Base-by-base conservation (phyloP, 92 coral and sea anemone genomes). In the Epizoanthus scotinus region DNA sequence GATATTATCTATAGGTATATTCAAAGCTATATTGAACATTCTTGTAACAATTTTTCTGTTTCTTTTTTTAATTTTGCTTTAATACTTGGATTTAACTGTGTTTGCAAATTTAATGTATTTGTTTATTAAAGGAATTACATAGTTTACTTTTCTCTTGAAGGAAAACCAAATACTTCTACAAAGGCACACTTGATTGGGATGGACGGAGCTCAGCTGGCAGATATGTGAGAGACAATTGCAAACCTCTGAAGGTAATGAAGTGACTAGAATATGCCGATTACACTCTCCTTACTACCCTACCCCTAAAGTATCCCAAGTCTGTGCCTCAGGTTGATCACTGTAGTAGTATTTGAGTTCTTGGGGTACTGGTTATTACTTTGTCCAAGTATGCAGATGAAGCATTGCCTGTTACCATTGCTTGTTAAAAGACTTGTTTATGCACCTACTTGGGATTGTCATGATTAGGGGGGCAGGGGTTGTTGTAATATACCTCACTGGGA, bases 181-280 rank as follows among this genome's bases (percentile, higher is more conserved):
- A 93, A 84, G 99, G 99, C 6, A 87, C 88, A 77, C 84, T 96
- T 13, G 99, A 96, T 65, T 96, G 99, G 99, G 99, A 96, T 47
- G 98, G 89, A 29, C 87, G 90, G 54, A 86, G 90, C 24, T 93
- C 96, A 31, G 93, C 94, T 77, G 99, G 98, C 7, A 87, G 93
- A 93, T 96, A 96, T 67, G 99, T 96, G 34, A 86, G 98, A 82
- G 96, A 91, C 8, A 96, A 96, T 74, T 96, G 99, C 69, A 96
- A 93, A 86, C 50, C 94, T 34, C 85, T 96, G 31, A 91, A 85
- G 92, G 99, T 96, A 86, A 82, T 47, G 52, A 47, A 78, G 22
- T 36, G 20, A 15, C n/a, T n/a, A 6, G 26, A n/a, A 25, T 34
- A 38, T 59, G 25, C 15, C 0, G 15, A 20, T 14, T 26, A 15